Evolutionary conservation across 1,140 invertebrate genomes (phyloP), one percentile per base, ranked within the genome.

Genomic region (Drosophila gunungcola): DNA sequence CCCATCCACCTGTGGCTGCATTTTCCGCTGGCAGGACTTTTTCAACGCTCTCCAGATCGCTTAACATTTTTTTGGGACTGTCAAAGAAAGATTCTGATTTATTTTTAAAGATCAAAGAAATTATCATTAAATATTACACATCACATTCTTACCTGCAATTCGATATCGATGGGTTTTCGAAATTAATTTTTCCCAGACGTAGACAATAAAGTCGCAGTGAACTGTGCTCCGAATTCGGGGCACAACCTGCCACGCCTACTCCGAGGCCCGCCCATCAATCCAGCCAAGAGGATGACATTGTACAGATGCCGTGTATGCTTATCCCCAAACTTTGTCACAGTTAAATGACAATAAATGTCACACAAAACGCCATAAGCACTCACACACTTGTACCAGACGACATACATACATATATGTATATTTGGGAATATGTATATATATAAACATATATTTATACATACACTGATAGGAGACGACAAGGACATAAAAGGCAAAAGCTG

Each of bases 331-430:
- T 88, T 88, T 88, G 79, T 88, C 84, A 89, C 83, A 89, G 84
- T 88, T 89, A 89, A 88, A 89, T 88, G 85, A 88, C 83, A 88
- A 88, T 88, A 88, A 88, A 88, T 89, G 83, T 88, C 83, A 88
- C 84, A 89, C 83, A 88, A 89, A 88, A 78, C 79, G 83, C 79
- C 83, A 88, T 82, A 86, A 86, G 83, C 79, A 77, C 62, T 58
- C 68, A 51, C 48, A 74, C 80, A 55, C 56, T 41, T 54, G 13
- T 16, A 49, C 53, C 27, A 16, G 41, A 29, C 12, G 21, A 36
- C 34, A 34, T 13, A 29, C 36, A 13, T 13, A 27, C 16, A 29
- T 25, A 10, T 29, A 29, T 25, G 6, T 29, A 58, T 16, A 60
- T 29, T 49, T 16, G 12, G 0, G 10, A 3, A 27, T 9, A n/a